These are phyloP conservation scores for Myripristis jacobus DNA, from an alignment of 2,797 vertebrate species.

Conservation along the genomic window DNA sequence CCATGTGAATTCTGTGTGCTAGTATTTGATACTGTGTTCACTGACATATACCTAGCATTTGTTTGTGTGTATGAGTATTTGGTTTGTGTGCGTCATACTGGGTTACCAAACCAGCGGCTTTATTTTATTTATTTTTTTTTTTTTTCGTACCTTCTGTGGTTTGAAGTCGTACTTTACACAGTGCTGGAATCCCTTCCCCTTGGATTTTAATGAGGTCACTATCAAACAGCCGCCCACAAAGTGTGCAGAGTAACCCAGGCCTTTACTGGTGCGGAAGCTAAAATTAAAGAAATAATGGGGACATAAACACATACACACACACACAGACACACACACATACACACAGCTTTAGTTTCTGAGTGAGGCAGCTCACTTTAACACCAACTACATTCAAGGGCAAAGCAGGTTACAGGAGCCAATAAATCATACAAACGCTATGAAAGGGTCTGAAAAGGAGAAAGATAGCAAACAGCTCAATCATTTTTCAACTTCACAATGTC, in stretches of 20 bases:
- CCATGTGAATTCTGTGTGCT: slow-evolving; percentile 1
- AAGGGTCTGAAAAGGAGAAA: slow-evolving; percentile 39
- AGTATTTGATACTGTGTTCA: slow-evolving; percentile 16
- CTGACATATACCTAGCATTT: slow-evolving; percentile 17
- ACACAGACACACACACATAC: neutral
- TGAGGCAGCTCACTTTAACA: slow-evolving; percentile 18
- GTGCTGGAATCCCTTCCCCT: slow-evolving; percentile 98
- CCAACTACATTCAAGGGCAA: slow-evolving; percentile 30
- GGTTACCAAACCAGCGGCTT: neutral
- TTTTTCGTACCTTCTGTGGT: slow-evolving; percentile 92
- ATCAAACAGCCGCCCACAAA: slow-evolving; percentile 97
- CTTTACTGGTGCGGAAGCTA: slow-evolving; percentile 98
- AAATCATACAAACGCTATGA: slow-evolving; percentile 39
- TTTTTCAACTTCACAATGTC: slow-evolving; percentile 47
- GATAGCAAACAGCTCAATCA: slow-evolving; percentile 38
- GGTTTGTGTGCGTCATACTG: neutral
- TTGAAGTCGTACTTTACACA: slow-evolving; percentile 99
- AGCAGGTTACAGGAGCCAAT: slow-evolving; percentile 15
- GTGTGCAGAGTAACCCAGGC: slow-evolving; percentile 98
- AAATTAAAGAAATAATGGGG: slow-evolving; percentile 44
- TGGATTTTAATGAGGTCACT: slow-evolving; percentile 97
- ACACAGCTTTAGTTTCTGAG: slow-evolving; percentile 23
- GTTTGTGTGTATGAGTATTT: slow-evolving; percentile 20
- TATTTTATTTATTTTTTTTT: neutral
- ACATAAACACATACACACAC: no score